Conservation (phyloP, 2,888 invertebrate genomes). For the Lasioglossum zephyrum region DNA sequence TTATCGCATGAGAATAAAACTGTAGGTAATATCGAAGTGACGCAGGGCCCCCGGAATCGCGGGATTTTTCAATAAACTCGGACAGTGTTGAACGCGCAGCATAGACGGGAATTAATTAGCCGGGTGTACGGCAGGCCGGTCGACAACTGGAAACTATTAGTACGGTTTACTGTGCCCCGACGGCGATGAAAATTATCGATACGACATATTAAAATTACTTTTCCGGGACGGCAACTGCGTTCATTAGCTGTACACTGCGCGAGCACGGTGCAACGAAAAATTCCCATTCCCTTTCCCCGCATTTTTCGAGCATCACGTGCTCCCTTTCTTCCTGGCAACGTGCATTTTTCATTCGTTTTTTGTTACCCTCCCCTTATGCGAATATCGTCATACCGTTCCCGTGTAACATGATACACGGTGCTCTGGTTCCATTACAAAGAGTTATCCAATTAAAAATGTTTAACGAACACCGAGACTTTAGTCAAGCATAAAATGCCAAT, state of each 20-base stretch:
- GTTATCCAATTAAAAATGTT: slow-evolving; percentile 5
- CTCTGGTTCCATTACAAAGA: neutral
- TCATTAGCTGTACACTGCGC: slow-evolving; percentile 33
- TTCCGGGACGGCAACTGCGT: slow-evolving; percentile 36
- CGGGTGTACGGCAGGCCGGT: slow-evolving; percentile 15
- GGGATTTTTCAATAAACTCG: slow-evolving; percentile 24
- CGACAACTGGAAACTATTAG: slow-evolving; percentile 48
- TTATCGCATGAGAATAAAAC: slow-evolving; percentile 7
- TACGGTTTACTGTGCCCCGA: slow-evolving; percentile 26
- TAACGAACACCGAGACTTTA: neutral
- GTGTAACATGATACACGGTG: neutral
- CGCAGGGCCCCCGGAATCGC: neutral
- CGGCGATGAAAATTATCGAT: slow-evolving; percentile 47
- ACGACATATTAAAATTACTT: slow-evolving; percentile 52
- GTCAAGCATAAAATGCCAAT: neutral
- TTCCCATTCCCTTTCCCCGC: slow-evolving; percentile 14
- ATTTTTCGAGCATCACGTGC: neutral
- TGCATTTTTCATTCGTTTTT: neutral
- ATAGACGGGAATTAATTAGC: slow-evolving; percentile 41
- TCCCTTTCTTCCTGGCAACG: neutral
- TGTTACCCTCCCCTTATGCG: neutral
- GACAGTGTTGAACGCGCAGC: neutral
- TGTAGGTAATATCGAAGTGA: neutral
- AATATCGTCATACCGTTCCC: neutral
- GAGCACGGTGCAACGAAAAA: slow-evolving; percentile 12